These are phyloP conservation scores for Sebastes kiyomatsui DNA, from an alignment of 2,797 vertebrate species.

Conservation along the genomic window DNA sequence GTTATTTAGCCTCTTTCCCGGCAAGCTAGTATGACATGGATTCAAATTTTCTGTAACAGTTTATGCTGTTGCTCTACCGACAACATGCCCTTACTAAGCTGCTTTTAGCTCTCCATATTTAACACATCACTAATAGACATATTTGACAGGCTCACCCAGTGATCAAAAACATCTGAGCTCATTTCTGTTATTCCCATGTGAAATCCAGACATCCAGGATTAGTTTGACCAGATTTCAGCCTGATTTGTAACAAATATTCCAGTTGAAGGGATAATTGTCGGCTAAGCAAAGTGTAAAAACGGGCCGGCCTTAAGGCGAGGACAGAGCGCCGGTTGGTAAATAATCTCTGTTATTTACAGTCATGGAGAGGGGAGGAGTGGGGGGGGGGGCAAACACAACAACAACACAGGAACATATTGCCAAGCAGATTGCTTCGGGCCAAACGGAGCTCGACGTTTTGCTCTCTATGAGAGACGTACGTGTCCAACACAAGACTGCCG, in stretches of 20 bases:
- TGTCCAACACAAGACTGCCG: slow-evolving; percentile 42
- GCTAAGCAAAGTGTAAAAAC: slow-evolving; percentile 20
- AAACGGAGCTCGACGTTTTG: slow-evolving; percentile 36
- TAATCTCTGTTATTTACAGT: slow-evolving; percentile 51
- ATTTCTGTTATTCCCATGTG: neutral
- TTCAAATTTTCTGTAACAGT: neutral
- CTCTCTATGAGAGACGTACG: slow-evolving; percentile 30
- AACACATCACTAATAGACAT: neutral
- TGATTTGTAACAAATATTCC: slow-evolving; percentile 32
- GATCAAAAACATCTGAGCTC: slow-evolving; percentile 2
- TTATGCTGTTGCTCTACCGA: neutral
- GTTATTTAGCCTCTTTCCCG: too few species aligned
- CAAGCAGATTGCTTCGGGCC: slow-evolving; percentile 61
- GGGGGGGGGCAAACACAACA: slow-evolving; percentile 9
- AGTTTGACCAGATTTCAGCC: slow-evolving; percentile 20
- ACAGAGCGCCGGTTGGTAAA: neutral
- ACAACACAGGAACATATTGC: slow-evolving; percentile 65
- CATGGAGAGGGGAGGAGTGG: neutral
- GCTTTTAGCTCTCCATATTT: slow-evolving; percentile 3
- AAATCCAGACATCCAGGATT: slow-evolving; percentile 30
- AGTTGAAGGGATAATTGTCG: slow-evolving; percentile 3
- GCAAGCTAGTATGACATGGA: neutral
- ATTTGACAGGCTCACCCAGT: slow-evolving; percentile 4
- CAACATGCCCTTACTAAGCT: neutral
- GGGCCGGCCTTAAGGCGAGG: slow-evolving; percentile 5